Base-by-base conservation (phyloP, 1,140 invertebrate species). In the Parapsyche elsis region DNA sequence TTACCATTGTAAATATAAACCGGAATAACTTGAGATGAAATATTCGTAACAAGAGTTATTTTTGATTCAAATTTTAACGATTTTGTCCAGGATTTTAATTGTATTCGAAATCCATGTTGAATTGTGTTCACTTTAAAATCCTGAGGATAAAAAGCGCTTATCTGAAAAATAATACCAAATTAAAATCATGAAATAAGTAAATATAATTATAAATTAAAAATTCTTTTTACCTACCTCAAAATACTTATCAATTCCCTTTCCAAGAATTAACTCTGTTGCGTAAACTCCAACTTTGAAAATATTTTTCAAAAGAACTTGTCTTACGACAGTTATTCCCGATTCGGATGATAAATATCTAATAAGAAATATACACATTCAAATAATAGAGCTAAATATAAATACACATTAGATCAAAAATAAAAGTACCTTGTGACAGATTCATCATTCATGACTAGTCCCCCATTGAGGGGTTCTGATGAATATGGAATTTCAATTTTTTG, bases 1-100 rank as follows among this genome's bases (percentile, higher is more conserved):
- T 84, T 83, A 1, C 87, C 87, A 78, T 83, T 85, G 83, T 87
- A 88, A 44, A 87, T 75, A 0, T 81, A 82, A 59, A 88, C 81
- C 49, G 86, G 86, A 76, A 88, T 75, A 9, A 67, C 64, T 81
- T 86, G 85, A 53, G 85, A 80, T 7, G 86, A 85, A 61, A 87
- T 80, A 82, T 87, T 86, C 30, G 87, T 87, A 81, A 81, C 85
- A 64, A 88, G 81, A 12, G 83, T 83, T 71, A 86, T 76, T 71
- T 49, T 74, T 19, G 84, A 83, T 81, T 84, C 83, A 23, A 87
- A 80, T 64, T 84, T 76, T 45, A 74, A 57, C 19, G 80, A 76
- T 74, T 79, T 77, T 23, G 79, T 81, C 83, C 81, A 81, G 45
- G 57, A 76, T 64, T 81, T 82, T 73, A 84, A 76, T 78, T 79